Evolutionary conservation across 92 coral and sea anemone genomes (phyloP).

Genomic region (Pocillopora meandrina): DNA sequence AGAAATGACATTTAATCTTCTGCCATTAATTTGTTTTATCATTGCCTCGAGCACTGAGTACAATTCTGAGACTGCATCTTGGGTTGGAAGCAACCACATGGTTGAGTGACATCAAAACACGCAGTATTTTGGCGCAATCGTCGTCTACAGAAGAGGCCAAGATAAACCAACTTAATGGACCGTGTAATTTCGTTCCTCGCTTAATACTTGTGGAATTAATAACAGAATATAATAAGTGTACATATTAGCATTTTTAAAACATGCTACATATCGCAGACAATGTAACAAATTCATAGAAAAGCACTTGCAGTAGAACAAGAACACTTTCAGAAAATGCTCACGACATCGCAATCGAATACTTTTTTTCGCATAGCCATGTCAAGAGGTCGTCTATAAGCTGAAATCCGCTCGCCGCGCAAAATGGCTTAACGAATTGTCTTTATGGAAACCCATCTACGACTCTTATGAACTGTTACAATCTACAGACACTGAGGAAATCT

Average conservation of each 20-base stretch:
- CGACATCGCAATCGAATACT: not conserved
- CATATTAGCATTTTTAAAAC: not conserved
- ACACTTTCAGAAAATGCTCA: not conserved
- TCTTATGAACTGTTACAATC: not conserved
- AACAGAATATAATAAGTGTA: not conserved
- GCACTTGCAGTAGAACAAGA: not conserved
- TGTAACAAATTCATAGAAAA: not conserved
- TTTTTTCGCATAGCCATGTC: slow-evolving; percentile 24
- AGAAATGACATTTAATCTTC: slow-evolving; percentile 23
- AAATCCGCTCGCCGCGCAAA: not conserved
- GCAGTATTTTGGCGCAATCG: slow-evolving; percentile 14
- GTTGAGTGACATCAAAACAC: slow-evolving; percentile 24
- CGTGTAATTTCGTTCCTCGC: slow-evolving; percentile 3
- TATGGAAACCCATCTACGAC: not conserved
- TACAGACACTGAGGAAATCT: not conserved
- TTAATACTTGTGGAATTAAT: slow-evolving; percentile 4
- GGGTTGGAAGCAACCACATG: slow-evolving; percentile 22
- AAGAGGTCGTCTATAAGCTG: slow-evolving; percentile 5
- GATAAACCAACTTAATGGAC: slow-evolving; percentile 12
- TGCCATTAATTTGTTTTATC: slow-evolving; percentile 11
- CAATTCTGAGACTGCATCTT: slow-evolving; percentile 11
- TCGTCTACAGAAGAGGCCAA: not conserved
- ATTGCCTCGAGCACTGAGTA: slow-evolving; percentile 11
- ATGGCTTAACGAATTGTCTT: not conserved
- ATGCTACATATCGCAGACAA: slow-evolving; percentile 11